Evolutionary conservation across 2,888 invertebrate genomes (phyloP).

Genomic region (Barypeithes pellucidus): DNA sequence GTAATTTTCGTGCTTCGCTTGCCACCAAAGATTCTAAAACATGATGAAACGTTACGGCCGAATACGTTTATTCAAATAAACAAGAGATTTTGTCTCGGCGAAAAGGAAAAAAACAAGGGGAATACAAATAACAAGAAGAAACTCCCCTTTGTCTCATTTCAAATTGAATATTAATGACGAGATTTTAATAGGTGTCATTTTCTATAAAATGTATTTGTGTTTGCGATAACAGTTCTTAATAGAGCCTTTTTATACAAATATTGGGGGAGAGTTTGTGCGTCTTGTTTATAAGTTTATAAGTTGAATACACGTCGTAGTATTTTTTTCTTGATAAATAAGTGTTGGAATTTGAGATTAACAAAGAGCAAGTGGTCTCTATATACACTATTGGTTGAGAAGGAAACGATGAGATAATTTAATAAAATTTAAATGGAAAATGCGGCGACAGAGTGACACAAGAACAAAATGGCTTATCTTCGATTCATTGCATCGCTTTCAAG

Average conservation of each 20-base stretch:
- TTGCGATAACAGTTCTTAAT: background rate
- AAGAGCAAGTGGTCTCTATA: too few relatives aligned
- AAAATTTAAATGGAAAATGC: too few relatives aligned
- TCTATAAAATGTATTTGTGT: background rate
- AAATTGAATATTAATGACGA: slow-evolving; percentile 11
- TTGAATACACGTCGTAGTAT: too few relatives aligned
- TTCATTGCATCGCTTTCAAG: too few relatives aligned
- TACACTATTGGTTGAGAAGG: too few relatives aligned
- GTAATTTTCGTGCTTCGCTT: slow-evolving; percentile 67
- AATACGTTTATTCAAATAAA: slow-evolving; percentile 67
- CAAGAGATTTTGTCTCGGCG: background rate
- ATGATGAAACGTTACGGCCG: slow-evolving; percentile 68
- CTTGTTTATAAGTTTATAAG: background rate
- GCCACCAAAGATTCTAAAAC: slow-evolving; percentile 65
- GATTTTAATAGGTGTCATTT: slow-evolving; percentile 1
- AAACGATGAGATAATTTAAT: too few relatives aligned
- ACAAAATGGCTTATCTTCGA: too few relatives aligned
- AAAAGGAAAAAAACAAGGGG: slow-evolving; percentile 4
- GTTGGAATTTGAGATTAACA: too few relatives aligned
- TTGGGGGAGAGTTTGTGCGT: background rate
- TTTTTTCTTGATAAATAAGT: too few relatives aligned
- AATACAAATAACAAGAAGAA: slow-evolving; percentile 1
- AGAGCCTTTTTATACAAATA: background rate
- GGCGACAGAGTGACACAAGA: too few relatives aligned
- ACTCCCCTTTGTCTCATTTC: background rate